Percentiles rank a stretch among this genome's conserved stretches.
Conservation (phyloP, 2,113 vertebrate species). For the Ahaetulla prasina region DNA sequence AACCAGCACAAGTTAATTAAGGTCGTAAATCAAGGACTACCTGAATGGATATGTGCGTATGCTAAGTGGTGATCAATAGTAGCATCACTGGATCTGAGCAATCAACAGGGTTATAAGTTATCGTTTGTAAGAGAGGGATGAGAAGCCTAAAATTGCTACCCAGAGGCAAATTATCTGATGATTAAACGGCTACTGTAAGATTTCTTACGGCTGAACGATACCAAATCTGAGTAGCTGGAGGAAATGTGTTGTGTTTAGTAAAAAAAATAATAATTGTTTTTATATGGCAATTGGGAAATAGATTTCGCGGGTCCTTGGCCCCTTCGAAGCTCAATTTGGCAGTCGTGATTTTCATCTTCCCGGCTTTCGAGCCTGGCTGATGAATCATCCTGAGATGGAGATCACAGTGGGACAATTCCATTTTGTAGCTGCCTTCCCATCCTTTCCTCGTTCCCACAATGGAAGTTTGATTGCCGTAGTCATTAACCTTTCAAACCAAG, state of each 20-base stretch:
- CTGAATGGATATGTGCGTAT: background rate
- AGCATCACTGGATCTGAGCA: background rate
- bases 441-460: conserved; percentile 48
- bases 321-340: background rate
- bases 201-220: background rate
- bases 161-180: background rate
- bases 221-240: background rate
- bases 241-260: background rate
- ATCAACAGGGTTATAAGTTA: background rate
- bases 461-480: conserved; percentile 55
- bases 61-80: background rate
- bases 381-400: conserved; percentile 42
- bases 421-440: conserved; percentile 51
- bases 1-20: too few relatives aligned
- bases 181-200: background rate
- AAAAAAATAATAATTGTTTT: background rate
- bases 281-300: conserved; percentile 4
- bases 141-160: background rate
- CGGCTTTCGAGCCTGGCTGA: background rate
- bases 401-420: conserved; percentile 41
- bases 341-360: conserved; percentile 1
- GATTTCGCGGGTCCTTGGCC: conserved; percentile 17
- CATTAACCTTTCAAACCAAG: conserved; percentile 57
- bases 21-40: too few relatives aligned
- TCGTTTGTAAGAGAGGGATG: background rate